Evolutionary conservation across 2,888 invertebrate species (phyloP).

Genomic region (Prosapia bicincta): DNA sequence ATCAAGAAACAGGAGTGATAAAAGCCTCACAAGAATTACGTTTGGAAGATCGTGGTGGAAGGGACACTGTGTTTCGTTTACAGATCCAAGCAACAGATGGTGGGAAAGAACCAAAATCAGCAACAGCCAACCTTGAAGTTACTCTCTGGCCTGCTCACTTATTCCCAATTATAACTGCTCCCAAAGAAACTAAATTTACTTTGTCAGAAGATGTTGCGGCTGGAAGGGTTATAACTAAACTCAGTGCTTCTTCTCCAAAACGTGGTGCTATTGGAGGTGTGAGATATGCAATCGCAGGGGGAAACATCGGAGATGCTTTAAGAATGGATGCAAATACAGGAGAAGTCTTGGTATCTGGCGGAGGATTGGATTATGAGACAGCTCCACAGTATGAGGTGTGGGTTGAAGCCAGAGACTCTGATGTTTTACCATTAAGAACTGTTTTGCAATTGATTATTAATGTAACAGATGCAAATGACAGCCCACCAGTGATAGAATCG

Average conservation of each 20-base stretch:
- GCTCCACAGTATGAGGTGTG: conserved; percentile 83
- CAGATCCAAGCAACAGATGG: conserved; percentile 79
- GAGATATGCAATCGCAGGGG: conserved; percentile 86
- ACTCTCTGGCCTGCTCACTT: conserved; percentile 70
- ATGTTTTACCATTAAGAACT: conserved; percentile 73
- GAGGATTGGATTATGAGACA: conserved; percentile 81
- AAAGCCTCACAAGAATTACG: conserved; percentile 70
- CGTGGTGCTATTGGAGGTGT: conserved; percentile 65
- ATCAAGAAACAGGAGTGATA: conserved; percentile 80
- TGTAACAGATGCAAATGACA: conserved; percentile 91
- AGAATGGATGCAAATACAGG: conserved; percentile 75
- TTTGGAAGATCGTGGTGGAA: conserved; percentile 50
- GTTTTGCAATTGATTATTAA: conserved; percentile 80
- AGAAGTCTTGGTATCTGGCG: conserved; percentile 72
- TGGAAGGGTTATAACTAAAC: conserved; percentile 70
- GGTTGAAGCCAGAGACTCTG: conserved; percentile 86
- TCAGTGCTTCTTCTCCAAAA: conserved; percentile 78
- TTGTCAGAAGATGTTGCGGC: conserved; percentile 76
- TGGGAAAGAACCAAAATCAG: conserved; percentile 64
- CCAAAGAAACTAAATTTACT: conserved; percentile 67
- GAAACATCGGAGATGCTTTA: conserved; percentile 85
- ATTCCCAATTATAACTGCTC: conserved; percentile 75
- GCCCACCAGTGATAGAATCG: conserved; percentile 78
- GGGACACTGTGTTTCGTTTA: conserved; percentile 55
- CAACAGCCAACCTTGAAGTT: conserved; percentile 72